These are phyloP conservation scores for Cololabis saira DNA, from an alignment of 2,113 vertebrate genomes.

Conservation along the genomic window DNA sequence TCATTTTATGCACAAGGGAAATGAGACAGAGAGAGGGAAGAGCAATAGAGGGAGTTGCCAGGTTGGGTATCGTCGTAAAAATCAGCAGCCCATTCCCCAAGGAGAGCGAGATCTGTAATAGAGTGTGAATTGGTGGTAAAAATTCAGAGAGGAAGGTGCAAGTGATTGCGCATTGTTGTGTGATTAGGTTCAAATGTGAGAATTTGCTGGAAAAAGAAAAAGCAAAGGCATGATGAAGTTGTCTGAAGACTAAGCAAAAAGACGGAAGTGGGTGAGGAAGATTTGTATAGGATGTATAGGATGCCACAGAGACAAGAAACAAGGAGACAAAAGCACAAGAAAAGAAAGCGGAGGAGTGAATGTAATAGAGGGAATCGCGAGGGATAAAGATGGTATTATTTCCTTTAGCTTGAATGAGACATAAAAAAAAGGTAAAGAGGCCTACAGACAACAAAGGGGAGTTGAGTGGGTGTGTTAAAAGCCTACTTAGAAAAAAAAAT, in stretches of 20 bases:
- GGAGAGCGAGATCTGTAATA: conserved; percentile 45
- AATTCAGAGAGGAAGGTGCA: conserved; percentile 13
- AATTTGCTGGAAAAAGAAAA: background rate
- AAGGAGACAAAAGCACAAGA: conserved; percentile 43
- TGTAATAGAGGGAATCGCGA: conserved; percentile 53
- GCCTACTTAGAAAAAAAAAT: conserved; percentile 13
- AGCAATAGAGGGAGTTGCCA: conserved; percentile 39
- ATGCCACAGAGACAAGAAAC: conserved; percentile 33
- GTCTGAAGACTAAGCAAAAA: conserved; percentile 59
- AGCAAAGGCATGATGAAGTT: conserved; percentile 45
- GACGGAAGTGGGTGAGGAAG: conserved; percentile 56
- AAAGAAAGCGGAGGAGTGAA: conserved; percentile 55
- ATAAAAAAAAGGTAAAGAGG: conserved; percentile 20
- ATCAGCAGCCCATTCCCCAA: conserved; percentile 81
- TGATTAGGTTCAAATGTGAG: conserved; percentile 11
- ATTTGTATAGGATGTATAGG: conserved; percentile 16
- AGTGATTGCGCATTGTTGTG: conserved; percentile 9
- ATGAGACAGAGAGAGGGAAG: conserved; percentile 59
- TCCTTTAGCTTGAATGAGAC: conserved; percentile 52
- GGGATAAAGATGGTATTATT: conserved; percentile 68
- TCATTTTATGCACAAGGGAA: conserved; percentile 71
- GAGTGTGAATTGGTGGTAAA: conserved; percentile 48
- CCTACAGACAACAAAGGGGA: conserved; percentile 41
- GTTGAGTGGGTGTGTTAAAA: conserved; percentile 45
- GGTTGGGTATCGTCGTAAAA: conserved; percentile 72